These are phyloP conservation scores for Parazoanthus swiftii DNA, from an alignment of 92 coral and sea anemone genomes.

Conservation along the genomic window DNA sequence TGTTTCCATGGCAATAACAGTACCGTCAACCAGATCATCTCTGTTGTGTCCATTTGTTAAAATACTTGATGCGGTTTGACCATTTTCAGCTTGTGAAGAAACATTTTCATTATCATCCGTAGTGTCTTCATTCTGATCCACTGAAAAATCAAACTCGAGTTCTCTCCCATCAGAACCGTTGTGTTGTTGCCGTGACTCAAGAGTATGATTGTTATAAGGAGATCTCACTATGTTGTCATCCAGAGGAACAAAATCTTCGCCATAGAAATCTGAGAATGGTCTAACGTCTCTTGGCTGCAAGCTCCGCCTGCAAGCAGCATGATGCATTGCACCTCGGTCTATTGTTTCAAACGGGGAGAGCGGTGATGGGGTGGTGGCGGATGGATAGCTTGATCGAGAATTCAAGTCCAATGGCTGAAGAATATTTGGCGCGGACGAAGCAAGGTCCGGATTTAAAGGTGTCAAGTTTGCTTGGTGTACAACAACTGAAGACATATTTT, in stretches of 20 bases:
- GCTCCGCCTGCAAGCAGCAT: constrained; percentile 54
- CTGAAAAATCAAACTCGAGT: not conserved
- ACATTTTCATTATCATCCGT: not conserved
- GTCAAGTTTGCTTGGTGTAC: constrained; percentile 32
- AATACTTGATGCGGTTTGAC: constrained; percentile 7
- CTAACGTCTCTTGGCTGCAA: constrained; percentile 56
- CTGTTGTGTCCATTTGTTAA: not conserved
- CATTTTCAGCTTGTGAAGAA: constrained; percentile 6
- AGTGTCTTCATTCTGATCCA: not conserved
- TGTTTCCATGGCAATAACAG: constrained; percentile 32
- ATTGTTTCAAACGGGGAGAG: constrained; percentile 54
- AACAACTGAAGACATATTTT: constrained; percentile 56
- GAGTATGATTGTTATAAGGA: constrained; percentile 31
- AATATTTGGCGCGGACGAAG: constrained; percentile 82
- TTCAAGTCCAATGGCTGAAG: constrained; percentile 65
- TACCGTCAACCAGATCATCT: not conserved
- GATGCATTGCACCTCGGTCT: constrained; percentile 33
- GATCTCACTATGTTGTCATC: constrained; percentile 49
- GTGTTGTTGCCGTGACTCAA: not conserved
- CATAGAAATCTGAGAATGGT: constrained; percentile 82
- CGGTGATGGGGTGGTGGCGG: constrained; percentile 63
- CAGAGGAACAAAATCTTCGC: constrained; percentile 71
- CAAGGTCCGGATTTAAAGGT: constrained; percentile 70
- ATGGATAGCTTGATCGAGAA: constrained; percentile 49
- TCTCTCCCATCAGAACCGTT: not conserved